A percentile compares a stretch with the other conserved stretches of the same genome.
Conservation (phyloP, 53 echinoderm and acorn worm genomes). For the Patiria pectinifera region DNA sequence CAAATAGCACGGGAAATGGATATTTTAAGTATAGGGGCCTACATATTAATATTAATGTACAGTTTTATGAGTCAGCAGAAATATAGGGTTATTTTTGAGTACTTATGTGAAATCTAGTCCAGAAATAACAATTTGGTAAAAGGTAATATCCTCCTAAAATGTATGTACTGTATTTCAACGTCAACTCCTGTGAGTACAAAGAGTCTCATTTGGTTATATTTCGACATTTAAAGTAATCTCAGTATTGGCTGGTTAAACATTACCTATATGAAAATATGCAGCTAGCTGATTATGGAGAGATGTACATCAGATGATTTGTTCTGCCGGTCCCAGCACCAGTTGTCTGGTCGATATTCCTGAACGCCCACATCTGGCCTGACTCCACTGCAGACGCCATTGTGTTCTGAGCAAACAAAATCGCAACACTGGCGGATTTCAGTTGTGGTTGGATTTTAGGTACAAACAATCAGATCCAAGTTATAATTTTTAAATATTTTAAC, state of each 20-base stretch:
- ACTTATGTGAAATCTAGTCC: too few relatives aligned
- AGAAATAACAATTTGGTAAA: too few relatives aligned
- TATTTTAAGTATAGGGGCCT: too few relatives aligned
- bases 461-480: too few relatives aligned
- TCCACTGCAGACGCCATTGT: constrained; percentile 26
- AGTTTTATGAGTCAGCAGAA: too few relatives aligned
- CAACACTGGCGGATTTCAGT: neutral
- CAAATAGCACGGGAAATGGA: too few relatives aligned
- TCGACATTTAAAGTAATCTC: neutral
- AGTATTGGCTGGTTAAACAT: neutral
- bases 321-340: constrained; percentile 73
- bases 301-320: constrained; percentile 70
- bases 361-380: constrained; percentile 31
- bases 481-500: too few relatives aligned
- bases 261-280: constrained; percentile 79
- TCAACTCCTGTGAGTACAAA: neutral
- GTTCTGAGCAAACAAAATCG: constrained; percentile 8
- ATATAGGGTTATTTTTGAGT: too few relatives aligned
- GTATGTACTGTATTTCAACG: neutral
- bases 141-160: too few relatives aligned
- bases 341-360: constrained; percentile 67
- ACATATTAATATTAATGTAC: too few relatives aligned
- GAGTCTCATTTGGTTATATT: neutral
- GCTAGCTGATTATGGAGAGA: constrained; percentile 72
- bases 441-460: neutral